Conservation (phyloP, 2,113 vertebrate genomes). For the Plotosus lineatus region DNA sequence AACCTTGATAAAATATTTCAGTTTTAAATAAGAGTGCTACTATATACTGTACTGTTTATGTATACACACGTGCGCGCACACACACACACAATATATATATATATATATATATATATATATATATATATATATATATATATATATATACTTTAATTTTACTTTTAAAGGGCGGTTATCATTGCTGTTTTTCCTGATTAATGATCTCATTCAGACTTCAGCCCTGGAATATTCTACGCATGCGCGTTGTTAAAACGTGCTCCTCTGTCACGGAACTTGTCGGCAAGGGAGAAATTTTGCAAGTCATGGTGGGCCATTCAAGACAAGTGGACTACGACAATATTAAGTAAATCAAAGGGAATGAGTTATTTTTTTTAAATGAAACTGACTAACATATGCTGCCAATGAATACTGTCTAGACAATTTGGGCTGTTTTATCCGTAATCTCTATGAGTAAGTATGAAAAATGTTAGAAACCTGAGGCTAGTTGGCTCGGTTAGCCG, state of each 20-base stretch:
- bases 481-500: conserved; percentile 32
- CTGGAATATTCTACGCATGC: conserved; percentile 83
- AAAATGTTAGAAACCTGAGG: conserved; percentile 52
- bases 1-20: too few relatives aligned
- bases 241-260: conserved; percentile 65
- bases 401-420: conserved; percentile 41
- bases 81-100: too few relatives aligned
- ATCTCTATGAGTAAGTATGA: conserved; percentile 67
- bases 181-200: conserved; percentile 49
- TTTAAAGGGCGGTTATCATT: neutral
- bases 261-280: conserved; percentile 69
- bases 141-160: neutral
- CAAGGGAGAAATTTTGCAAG: conserved; percentile 73
- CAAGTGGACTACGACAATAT: conserved; percentile 53
- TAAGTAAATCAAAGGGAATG: conserved; percentile 25
- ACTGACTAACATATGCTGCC: conserved; percentile 18
- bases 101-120: too few relatives aligned
- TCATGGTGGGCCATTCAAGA: conserved; percentile 78
- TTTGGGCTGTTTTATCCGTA: conserved; percentile 43
- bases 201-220: conserved; percentile 63
- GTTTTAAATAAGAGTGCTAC: too few relatives aligned
- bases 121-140: too few relatives aligned
- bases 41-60: too few relatives aligned
- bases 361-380: conserved; percentile 2
- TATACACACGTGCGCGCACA: too few relatives aligned